Base-by-base conservation (phyloP, 2,797 vertebrate species). In the Capromys pilorides region DNA sequence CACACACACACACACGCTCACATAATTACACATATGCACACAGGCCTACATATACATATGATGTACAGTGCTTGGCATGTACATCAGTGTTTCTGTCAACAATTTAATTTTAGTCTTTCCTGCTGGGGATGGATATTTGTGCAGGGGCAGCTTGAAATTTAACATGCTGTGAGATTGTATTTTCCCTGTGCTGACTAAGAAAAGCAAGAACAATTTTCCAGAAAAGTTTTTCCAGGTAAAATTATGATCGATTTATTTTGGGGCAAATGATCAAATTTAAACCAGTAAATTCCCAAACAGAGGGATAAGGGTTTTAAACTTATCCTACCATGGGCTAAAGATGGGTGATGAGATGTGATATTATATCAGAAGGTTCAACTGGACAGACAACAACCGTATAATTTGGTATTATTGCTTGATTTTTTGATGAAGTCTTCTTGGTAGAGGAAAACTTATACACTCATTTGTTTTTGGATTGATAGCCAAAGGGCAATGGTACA, bases 51-150 rank as follows among this genome's bases (percentile, higher is more conserved):
- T 3, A 51, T 9, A 36, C 18, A 28, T 31, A 36, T 0, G 62
- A 7, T 41, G 22, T 67, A 7, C 16, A 45, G 49, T 51, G 21
- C 12, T 39, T 7, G 1, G 22, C n/a, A 86, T 7, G 80, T 8
- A 59, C 18, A 45, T 64, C 64, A 80, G 6, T 88, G 18, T 21
- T 82, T 92, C 6, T 45, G 0, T n/a, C 13, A 67, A 22, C n/a
- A 49, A 9, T 71, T 88, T 95, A 19, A 39, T 94, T 36, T 91
- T 78, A 67, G 61, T 49, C 36, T 90, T 78, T n/a, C 39, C 28
- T 77, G 8, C 21, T 36, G 3, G 16, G 80, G 13, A 39, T 66
- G 31, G 8, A 21, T 45, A 75, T 66, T 82, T 94, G 28, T 93
- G 1, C 3, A 73, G 22, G 13, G 26, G 14, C 1, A 21, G 36